Conservation (phyloP, 2,113 vertebrate species). For the Lepus timidus region DNA sequence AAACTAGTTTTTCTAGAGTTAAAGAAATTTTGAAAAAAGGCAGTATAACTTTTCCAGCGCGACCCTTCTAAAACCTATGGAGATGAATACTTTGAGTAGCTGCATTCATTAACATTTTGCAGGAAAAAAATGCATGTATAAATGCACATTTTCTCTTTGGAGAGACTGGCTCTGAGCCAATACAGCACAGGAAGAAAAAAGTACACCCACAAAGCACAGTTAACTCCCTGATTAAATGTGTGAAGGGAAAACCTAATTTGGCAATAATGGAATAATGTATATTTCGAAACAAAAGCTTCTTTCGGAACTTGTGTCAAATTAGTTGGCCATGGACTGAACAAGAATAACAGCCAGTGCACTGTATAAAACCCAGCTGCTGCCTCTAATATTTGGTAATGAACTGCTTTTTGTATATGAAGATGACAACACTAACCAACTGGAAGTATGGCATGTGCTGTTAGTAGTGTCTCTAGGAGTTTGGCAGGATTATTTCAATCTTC, state of each 20-base stretch:
- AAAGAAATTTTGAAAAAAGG: slow-evolving; percentile 74
- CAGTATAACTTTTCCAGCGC: slow-evolving; percentile 56
- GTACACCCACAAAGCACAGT: slow-evolving; percentile 59
- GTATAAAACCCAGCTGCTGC: slow-evolving; percentile 68
- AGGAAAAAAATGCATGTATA: background rate
- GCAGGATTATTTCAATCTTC: slow-evolving; percentile 75
- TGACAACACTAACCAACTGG: slow-evolving; percentile 77
- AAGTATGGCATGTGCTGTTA: slow-evolving; percentile 62
- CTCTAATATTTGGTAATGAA: slow-evolving; percentile 79
- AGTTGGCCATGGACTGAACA: slow-evolving; percentile 69
- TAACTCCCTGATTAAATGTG: slow-evolving; percentile 68
- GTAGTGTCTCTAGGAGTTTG: slow-evolving; percentile 54
- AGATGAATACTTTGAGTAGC: slow-evolving; percentile 13
- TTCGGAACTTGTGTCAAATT: slow-evolving; percentile 75
- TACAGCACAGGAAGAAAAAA: slow-evolving; percentile 60
- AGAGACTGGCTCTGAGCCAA: slow-evolving; percentile 32
- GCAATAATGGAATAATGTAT: slow-evolving; percentile 60
- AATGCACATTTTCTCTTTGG: slow-evolving; percentile 49
- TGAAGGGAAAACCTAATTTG: slow-evolving; percentile 63
- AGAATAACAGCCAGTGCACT: slow-evolving; percentile 62
- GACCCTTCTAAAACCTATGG: slow-evolving; percentile 40
- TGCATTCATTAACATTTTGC: slow-evolving; percentile 67
- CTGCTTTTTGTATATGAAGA: slow-evolving; percentile 78
- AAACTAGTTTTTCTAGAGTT: slow-evolving; percentile 80
- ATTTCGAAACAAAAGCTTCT: slow-evolving; percentile 75